These are phyloP conservation scores for cattle (Bos taurus) DNA, from an alignment of 2,113 vertebrate genomes.

Conservation along the genomic window ARS-UCD2.0 NC_037334.1:77966001-77966500, in stretches of 20 bases:
- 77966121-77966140: background rate
- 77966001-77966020: too few species aligned
- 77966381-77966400: too few species aligned
- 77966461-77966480: background rate
- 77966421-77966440: too few species aligned
- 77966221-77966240: background rate
- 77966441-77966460: too few species aligned
- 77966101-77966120: background rate
- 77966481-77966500: background rate
- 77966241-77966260: background rate
- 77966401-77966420: too few species aligned
- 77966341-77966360: background rate
- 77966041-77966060: too few species aligned
- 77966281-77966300: background rate
- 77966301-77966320: background rate
- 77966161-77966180: background rate
- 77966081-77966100: background rate
- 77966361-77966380: too few species aligned
- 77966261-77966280: background rate
- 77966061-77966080: too few species aligned
- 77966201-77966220: background rate
- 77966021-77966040: too few species aligned
- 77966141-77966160: background rate
- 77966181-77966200: background rate
- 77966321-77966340: background rate